These are phyloP conservation scores for Drosophila repletoides DNA, from an alignment of 1,140 invertebrate species.

Conservation along the genomic window DNA sequence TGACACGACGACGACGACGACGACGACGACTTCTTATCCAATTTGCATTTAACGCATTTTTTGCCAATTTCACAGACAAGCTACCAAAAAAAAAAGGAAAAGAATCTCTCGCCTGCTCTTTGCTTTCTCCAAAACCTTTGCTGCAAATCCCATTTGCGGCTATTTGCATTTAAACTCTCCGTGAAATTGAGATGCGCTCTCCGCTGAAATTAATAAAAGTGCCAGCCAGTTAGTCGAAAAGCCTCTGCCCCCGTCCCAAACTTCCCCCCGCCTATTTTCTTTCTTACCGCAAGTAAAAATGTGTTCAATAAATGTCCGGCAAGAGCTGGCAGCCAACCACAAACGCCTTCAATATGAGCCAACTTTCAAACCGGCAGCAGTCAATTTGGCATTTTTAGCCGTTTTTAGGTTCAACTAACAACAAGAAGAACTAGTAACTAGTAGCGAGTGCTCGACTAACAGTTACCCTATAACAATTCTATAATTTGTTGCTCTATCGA, in stretches of 20 bases:
- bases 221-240: slow-evolving; percentile 15
- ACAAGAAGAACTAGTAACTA: neutral
- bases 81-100: slow-evolving; percentile 16
- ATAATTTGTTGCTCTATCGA: no score
- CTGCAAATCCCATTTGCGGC: slow-evolving; percentile 69
- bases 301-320: slow-evolving; percentile 76
- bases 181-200: slow-evolving; percentile 68
- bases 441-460: neutral
- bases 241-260: neutral
- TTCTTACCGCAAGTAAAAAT: slow-evolving; percentile 72
- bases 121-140: neutral
- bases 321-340: slow-evolving; percentile 46
- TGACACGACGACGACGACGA: no score
- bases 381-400: slow-evolving; percentile 70
- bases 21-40: slow-evolving; percentile 78
- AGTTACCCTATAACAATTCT: neutral
- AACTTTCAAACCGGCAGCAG: slow-evolving; percentile 42
- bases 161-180: slow-evolving; percentile 74
- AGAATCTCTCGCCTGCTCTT: slow-evolving; percentile 15
- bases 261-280: slow-evolving; percentile 3
- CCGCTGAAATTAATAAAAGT: slow-evolving; percentile 68
- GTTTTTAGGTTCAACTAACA: slow-evolving; percentile 40
- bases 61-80: slow-evolving; percentile 48
- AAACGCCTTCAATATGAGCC: slow-evolving; percentile 67
- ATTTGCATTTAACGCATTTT: slow-evolving; percentile 80